Conservation (phyloP, 2,113 vertebrate genomes). For the Aleadryas rufinucha region DNA sequence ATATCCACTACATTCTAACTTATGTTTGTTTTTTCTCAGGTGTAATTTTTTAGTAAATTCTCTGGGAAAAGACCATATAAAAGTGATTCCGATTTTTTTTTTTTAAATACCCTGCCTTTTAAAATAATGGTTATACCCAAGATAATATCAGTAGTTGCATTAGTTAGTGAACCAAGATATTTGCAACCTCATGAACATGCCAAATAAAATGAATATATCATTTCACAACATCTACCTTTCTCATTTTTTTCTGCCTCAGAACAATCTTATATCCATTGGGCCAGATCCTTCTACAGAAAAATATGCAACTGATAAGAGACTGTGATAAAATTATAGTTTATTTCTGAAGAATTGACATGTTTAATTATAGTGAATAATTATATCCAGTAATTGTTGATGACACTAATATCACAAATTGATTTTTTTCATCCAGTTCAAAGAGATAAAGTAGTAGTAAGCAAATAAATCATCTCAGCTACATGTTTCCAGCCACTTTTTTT, state of each 20-base stretch:
- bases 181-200: neutral
- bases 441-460: neutral
- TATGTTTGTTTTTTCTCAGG: neutral
- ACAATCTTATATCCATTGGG: neutral
- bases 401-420: neutral
- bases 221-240: neutral
- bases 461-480: neutral
- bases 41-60: neutral
- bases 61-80: neutral
- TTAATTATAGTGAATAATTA: constrained; percentile 55
- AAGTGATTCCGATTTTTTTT: neutral
- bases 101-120: neutral
- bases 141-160: neutral
- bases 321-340: neutral
- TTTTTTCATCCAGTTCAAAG: neutral
- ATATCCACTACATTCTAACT: neutral
- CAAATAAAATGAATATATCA: neutral
- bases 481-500: neutral
- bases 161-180: neutral
- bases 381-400: constrained; percentile 23
- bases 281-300: neutral
- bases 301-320: neutral
- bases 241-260: neutral
- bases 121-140: neutral
- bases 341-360: neutral